Evolutionary conservation across 2,113 vertebrate genomes (phyloP).

Genomic region (Sminthopsis crassicaudata): DNA sequence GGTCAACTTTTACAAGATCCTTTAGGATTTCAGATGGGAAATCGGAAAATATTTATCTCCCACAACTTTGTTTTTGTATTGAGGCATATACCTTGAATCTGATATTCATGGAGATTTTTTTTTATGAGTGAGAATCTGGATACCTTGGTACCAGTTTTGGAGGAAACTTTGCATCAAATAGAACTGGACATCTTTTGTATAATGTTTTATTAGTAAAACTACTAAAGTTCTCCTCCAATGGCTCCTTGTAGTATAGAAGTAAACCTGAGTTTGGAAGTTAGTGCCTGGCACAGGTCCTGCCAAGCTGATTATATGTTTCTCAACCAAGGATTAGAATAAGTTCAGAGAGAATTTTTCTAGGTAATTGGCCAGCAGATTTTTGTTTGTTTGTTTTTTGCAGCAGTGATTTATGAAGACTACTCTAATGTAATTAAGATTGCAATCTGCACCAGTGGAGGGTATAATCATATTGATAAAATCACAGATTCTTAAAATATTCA

Average conservation of each 20-base stretch:
- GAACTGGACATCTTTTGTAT: background rate
- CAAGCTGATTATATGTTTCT: background rate
- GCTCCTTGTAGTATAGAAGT: background rate
- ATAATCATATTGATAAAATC: background rate
- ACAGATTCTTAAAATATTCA: background rate
- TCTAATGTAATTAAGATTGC: background rate
- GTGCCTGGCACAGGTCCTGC: background rate
- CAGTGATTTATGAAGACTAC: background rate
- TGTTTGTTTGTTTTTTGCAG: background rate
- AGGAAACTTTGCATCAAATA: background rate
- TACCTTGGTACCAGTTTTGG: background rate
- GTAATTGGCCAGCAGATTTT: background rate
- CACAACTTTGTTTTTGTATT: constrained; percentile 33
- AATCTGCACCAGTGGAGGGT: background rate
- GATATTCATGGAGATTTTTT: background rate
- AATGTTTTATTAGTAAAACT: constrained; percentile 7
- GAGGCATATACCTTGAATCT: constrained; percentile 37
- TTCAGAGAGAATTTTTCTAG: background rate
- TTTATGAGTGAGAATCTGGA: background rate
- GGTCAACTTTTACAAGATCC: constrained; percentile 61
- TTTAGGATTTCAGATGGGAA: constrained; percentile 58
- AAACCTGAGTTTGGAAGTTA: background rate
- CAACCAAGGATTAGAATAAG: background rate
- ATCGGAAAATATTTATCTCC: constrained; percentile 41
- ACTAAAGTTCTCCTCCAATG: background rate